Evolutionary conservation across 2,113 vertebrate species (phyloP).

Genomic region (Muntiacus muntjak): DNA sequence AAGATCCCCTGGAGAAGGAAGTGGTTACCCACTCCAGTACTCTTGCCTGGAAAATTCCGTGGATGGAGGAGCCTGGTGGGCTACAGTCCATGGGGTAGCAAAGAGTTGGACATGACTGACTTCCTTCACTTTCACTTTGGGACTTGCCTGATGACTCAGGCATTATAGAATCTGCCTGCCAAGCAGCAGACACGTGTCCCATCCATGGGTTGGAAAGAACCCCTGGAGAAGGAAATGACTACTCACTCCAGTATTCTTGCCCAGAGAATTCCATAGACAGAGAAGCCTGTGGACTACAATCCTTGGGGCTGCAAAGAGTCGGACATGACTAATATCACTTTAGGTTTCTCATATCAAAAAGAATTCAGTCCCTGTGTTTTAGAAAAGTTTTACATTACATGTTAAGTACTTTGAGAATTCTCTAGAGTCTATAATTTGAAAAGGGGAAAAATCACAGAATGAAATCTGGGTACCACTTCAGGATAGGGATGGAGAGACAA

Average conservation of each 20-base stretch:
- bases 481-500: not conserved
- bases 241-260: not conserved
- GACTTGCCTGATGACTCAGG: not conserved
- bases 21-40: not conserved
- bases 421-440: not conserved
- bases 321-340: not conserved
- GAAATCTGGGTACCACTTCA: not conserved
- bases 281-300: fast-evolving
- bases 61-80: not conserved
- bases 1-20: not conserved
- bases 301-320: not conserved
- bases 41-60: not conserved
- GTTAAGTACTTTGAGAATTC: not conserved
- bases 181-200: not conserved
- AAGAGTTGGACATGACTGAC: not conserved
- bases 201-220: not conserved
- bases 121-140: not conserved
- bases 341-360: not conserved
- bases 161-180: not conserved
- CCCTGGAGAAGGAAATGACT: not conserved
- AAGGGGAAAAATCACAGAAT: not conserved
- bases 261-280: not conserved
- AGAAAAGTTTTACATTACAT: not conserved
- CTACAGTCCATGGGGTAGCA: not conserved
- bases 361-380: not conserved